Base-by-base conservation (phyloP, 2,797 vertebrate genomes). In the Lateolabrax maculatus region DNA sequence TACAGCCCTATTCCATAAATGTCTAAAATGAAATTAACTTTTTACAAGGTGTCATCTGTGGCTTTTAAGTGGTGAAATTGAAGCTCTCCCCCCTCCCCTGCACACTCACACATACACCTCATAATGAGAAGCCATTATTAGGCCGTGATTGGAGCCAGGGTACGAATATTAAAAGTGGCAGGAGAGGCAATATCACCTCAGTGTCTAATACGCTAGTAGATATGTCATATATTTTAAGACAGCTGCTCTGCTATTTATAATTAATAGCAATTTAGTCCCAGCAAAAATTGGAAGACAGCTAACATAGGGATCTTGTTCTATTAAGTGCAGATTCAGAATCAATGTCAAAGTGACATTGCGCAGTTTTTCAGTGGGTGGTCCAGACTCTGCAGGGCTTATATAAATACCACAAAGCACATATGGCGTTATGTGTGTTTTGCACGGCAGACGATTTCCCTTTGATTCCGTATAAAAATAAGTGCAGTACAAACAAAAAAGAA, bases 211-310 rank as follows among this genome's bases (percentile, higher is more conserved):
- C 86, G 80, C 87, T 48, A 39, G 80, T 87, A 91, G 92, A 92
- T 94, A 90, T 93, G 91, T 94, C 93, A 93, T 93, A 92, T 94
- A 94, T 94, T 94, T 94, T 93, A 92, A 93, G 93, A 94, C 94
- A 94, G 92, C 93, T 95, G 93, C 91, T 93, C 76, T 5, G 71
- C 93, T 94, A 91, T 92, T 93, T 92, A 93, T 93, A 94, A 94
- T 95, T 95, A 94, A 94, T 94, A 93, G 87, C 93, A 93, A 91
- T 93, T 93, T 93, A 90, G 92, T 88, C 84, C 75, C 80, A 61
- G 87, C 84, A 86, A 91, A 89, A 90, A 91, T 80, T 66, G 77
- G 86, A 79, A 81, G 90, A 90, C 81, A 73, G 89, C 89, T 81
- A 91, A 89, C 91, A 90, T 86, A 90, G 76, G 90, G 82, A 90